Evolutionary conservation across 2,797 vertebrate genomes (phyloP).

Genomic region (Ctenosaura bakeri): DNA sequence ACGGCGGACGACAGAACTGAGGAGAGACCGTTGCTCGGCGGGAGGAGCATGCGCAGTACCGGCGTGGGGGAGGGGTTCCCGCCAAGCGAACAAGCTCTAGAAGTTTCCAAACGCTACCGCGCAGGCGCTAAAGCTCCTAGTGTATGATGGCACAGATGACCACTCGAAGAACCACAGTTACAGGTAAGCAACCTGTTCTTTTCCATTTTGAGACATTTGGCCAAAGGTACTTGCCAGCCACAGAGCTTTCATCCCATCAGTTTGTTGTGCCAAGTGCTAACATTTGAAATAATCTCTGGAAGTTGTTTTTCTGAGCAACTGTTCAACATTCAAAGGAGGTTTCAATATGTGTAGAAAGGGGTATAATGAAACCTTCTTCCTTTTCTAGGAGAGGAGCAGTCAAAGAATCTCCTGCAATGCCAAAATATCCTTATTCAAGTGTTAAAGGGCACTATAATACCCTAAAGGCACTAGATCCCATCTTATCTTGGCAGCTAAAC

Average conservation of each 20-base stretch:
- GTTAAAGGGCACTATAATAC: neutral
- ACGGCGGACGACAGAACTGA: too few relatives aligned
- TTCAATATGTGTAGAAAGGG: slow-evolving; percentile 14
- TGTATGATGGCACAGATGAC: too few relatives aligned
- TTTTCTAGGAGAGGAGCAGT: neutral
- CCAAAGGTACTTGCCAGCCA: slow-evolving; percentile 6
- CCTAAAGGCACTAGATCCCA: too few relatives aligned
- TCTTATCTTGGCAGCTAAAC: too few relatives aligned
- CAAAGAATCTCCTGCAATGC: neutral
- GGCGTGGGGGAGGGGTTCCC: too few relatives aligned
- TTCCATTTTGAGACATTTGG: neutral
- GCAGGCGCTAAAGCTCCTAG: too few relatives aligned
- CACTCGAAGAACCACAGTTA: too few relatives aligned
- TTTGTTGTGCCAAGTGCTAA: neutral
- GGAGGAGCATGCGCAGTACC: too few relatives aligned
- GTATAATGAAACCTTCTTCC: neutral
- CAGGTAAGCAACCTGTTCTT: too few relatives aligned
- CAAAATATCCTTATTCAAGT: neutral
- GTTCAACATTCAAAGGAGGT: neutral
- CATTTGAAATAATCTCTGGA: slow-evolving; percentile 3
- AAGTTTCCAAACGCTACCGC: too few relatives aligned
- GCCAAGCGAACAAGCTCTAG: too few relatives aligned
- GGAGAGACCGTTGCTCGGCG: too few relatives aligned
- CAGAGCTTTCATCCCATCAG: neutral
- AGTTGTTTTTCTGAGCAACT: slow-evolving; percentile 9